A percentile compares a stretch with the other conserved stretches of the same genome.
Conservation (phyloP, 2,888 invertebrate species). For the Spilosoma lubricipeda region DNA sequence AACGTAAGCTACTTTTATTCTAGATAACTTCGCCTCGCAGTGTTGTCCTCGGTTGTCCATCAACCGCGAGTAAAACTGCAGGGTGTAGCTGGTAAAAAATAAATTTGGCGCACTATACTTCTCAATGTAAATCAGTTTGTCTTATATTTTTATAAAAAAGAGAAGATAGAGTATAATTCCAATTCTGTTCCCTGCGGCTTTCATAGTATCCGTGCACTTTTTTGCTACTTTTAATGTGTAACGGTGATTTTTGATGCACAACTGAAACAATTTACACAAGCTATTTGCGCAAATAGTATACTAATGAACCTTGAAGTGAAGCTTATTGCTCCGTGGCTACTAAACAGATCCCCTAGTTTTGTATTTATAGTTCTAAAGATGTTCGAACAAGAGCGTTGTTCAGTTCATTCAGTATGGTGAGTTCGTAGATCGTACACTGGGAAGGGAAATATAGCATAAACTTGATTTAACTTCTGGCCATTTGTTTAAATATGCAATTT, state of each 20-base stretch:
- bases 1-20: no score
- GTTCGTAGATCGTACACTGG: slow-evolving; percentile 11
- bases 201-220: not conserved
- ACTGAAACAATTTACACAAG: not conserved
- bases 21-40: no score
- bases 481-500: slow-evolving; percentile 24
- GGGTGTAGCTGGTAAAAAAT: no score
- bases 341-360: not conserved
- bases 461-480: slow-evolving; percentile 22
- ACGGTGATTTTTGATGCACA: not conserved
- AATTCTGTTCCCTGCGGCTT: no score
- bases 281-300: slow-evolving; percentile 4
- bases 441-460: slow-evolving; percentile 24
- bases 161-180: no score
- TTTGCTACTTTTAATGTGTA: not conserved
- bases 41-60: no score
- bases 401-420: slow-evolving; percentile 15
- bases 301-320: slow-evolving; percentile 4
- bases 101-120: no score
- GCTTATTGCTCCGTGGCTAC: slow-evolving; percentile 9
- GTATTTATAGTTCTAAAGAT: slow-evolving; percentile 34
- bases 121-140: no score
- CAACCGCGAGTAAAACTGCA: no score
- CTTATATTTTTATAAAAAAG: no score
- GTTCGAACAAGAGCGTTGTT: slow-evolving; percentile 25